phyloP scores from a whole-genome alignment of 2,888 invertebrate genomes.

The Spisula solida region DNA sequence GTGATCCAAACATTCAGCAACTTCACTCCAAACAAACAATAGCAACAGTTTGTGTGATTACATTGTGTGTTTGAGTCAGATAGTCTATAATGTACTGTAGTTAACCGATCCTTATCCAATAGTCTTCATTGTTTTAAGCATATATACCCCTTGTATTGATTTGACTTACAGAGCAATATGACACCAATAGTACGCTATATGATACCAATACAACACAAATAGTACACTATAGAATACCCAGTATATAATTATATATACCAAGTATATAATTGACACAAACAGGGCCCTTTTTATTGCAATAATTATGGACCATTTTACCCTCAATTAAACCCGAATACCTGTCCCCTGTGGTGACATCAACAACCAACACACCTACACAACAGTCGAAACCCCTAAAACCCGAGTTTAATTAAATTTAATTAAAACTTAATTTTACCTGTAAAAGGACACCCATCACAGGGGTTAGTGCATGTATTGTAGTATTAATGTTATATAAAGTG shows the following conservation, averaged over 20 bases:
- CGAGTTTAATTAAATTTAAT: no score
- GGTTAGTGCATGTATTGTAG: no score
- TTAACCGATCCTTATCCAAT: not conserved
- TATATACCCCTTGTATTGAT: not conserved
- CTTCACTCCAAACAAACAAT: not conserved
- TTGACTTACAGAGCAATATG: not conserved
- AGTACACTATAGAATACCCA: not conserved
- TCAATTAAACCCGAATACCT: no score
- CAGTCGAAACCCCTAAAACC: no score
- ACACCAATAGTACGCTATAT: not conserved
- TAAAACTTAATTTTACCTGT: no score
- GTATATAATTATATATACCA: no score
- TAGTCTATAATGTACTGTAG: not conserved
- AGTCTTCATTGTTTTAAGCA: conserved; percentile 14
- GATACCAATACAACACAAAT: not conserved
- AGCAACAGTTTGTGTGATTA: not conserved
- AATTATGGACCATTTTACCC: no score
- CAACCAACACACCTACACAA: not conserved
- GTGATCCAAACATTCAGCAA: not conserved
- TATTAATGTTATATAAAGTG: no score
- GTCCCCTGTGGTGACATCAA: not conserved
- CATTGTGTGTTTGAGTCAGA: conserved; percentile 13
- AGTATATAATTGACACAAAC: no score
- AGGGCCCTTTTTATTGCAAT: no score
- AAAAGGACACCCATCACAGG: no score